Evolutionary conservation across 2,888 invertebrate species (phyloP).

Genomic region (Oxytorus armatus): DNA sequence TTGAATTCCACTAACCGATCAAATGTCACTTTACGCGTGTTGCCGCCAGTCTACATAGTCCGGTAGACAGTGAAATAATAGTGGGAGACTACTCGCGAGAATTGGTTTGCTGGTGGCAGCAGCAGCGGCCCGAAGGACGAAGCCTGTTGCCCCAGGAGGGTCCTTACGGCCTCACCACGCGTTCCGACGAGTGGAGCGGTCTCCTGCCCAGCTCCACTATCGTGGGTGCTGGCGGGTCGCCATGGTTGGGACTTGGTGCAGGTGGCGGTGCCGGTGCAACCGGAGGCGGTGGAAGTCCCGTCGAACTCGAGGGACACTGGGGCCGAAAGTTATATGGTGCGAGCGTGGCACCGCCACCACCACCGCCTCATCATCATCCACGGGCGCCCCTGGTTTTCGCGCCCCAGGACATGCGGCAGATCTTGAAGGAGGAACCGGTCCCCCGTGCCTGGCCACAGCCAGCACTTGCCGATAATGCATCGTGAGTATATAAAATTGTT

Average conservation of each 20-base stretch:
- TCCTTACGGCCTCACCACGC: constrained; percentile 83
- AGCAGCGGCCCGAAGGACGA: constrained; percentile 70
- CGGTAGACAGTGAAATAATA: constrained; percentile 57
- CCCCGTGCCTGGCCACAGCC: constrained; percentile 83
- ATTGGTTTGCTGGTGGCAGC: constrained; percentile 66
- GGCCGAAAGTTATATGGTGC: constrained; percentile 82
- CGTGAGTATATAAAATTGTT: constrained; percentile 75
- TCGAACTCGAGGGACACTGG: constrained; percentile 83
- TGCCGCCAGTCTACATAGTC: constrained; percentile 23
- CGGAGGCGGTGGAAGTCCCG: constrained; percentile 82
- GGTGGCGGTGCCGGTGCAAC: constrained; percentile 81
- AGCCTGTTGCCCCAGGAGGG: constrained; percentile 79
- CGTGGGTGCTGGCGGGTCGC: constrained; percentile 84
- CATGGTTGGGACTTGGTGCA: constrained; percentile 83
- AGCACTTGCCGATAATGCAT: constrained; percentile 81
- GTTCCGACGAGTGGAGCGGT: constrained; percentile 84
- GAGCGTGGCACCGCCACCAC: constrained; percentile 83
- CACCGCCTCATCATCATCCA: constrained; percentile 83
- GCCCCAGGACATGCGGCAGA: constrained; percentile 84
- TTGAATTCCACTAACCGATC: constrained; percentile 27
- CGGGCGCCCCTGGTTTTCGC: constrained; percentile 82
- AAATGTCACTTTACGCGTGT: constrained; percentile 54
- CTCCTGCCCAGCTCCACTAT: constrained; percentile 84
- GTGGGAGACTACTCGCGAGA: constrained; percentile 65
- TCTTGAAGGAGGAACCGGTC: constrained; percentile 83